Conservation (phyloP, 2,113 vertebrate species). For the Sapajus apella region DNA sequence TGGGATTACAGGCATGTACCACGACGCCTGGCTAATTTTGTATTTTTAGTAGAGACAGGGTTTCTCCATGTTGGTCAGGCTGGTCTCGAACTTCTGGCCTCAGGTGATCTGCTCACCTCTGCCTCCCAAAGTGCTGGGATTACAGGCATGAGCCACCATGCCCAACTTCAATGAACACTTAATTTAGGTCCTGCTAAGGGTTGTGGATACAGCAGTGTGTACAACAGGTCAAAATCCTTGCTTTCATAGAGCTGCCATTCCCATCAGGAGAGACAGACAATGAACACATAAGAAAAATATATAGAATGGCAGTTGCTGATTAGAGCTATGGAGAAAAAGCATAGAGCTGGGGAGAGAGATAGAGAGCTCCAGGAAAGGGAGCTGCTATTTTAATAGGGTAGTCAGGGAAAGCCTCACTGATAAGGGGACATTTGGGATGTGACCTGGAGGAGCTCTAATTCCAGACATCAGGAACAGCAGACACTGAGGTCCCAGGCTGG, state of each 20-base stretch:
- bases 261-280: conserved; percentile 29
- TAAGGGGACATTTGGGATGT: conserved; percentile 35
- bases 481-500: not conserved
- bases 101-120: too few species aligned
- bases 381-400: conserved; percentile 67
- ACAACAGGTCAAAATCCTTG: not conserved
- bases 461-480: not conserved
- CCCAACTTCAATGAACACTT: not conserved
- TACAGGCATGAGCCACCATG: too few species aligned
- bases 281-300: conserved; percentile 47
- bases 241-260: not conserved
- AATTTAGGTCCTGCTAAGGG: not conserved
- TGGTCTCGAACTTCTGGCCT: too few species aligned
- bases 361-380: conserved; percentile 60
- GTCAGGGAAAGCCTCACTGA: conserved; percentile 15
- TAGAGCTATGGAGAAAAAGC: conserved; percentile 45
- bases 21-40: too few species aligned
- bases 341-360: conserved; percentile 60
- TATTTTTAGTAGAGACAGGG: too few species aligned
- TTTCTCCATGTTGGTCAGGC: too few species aligned
- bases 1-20: too few species aligned
- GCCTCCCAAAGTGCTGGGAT: too few species aligned
- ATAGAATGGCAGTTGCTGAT: conserved; percentile 56
- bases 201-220: not conserved
- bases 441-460: not conserved